These are phyloP conservation scores for Schizopygopsis malacanthus DNA, from an alignment of 2,797 vertebrate species.

Conservation along the genomic window DNA sequence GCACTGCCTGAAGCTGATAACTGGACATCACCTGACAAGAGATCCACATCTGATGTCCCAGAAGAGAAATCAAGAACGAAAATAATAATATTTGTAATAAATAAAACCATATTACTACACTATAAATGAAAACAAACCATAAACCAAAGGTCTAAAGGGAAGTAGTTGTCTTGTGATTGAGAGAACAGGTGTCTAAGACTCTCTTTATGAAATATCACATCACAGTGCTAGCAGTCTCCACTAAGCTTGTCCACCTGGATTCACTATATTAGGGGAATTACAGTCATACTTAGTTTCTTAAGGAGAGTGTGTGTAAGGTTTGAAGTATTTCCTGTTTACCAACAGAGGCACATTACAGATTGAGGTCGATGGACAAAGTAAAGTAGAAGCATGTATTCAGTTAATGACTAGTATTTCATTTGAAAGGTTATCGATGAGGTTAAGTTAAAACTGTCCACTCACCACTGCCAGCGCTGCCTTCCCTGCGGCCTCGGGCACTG, in stretches of 20 bases:
- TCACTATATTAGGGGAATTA: slow-evolving; percentile 10
- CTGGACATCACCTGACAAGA: slow-evolving; percentile 69
- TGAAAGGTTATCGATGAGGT: neutral
- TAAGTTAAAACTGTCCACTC: slow-evolving; percentile 68
- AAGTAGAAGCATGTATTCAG: slow-evolving; percentile 14
- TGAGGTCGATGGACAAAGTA: neutral
- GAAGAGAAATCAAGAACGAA: slow-evolving; percentile 42
- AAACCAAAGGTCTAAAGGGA: neutral
- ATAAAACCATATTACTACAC: neutral
- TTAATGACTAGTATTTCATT: slow-evolving; percentile 4
- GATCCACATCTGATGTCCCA: slow-evolving; percentile 64
- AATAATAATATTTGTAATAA: too few species aligned
- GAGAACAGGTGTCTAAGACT: slow-evolving; percentile 2
- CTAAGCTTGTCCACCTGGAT: slow-evolving; percentile 21
- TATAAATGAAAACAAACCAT: neutral
- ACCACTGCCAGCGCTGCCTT: slow-evolving; percentile 87
- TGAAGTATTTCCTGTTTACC: slow-evolving; percentile 43
- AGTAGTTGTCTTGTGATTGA: neutral
- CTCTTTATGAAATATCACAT: neutral
- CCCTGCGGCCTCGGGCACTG: slow-evolving; percentile 82
- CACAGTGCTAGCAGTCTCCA: neutral
- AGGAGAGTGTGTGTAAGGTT: slow-evolving; percentile 32
- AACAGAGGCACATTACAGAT: slow-evolving; percentile 34
- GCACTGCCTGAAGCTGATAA: slow-evolving; percentile 12
- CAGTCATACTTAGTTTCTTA: slow-evolving; percentile 44